Conservation (phyloP, 2,888 invertebrate genomes). For the Drosophila buzzatii region DNA sequence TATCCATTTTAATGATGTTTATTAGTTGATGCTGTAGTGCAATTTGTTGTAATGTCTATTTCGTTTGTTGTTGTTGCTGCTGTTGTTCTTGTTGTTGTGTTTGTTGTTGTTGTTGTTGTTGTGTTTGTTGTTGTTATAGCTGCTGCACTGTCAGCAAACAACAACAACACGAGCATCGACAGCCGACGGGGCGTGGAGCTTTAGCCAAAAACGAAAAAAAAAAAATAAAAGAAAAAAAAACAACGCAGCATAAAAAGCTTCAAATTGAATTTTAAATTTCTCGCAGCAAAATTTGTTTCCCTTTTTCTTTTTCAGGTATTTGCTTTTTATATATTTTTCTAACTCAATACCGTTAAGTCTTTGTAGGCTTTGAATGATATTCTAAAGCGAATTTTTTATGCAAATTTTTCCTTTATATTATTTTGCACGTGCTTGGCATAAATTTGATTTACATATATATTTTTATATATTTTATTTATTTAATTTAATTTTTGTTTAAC, state of each 20-base stretch:
- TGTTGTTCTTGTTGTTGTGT: not conserved
- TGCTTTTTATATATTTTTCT: not conserved
- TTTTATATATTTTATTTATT: not conserved
- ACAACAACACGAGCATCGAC: constrained; percentile 26
- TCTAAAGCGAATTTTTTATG: constrained; percentile 1
- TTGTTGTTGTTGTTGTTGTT: constrained; percentile 13
- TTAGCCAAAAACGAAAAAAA: constrained; percentile 28
- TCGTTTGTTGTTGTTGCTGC: constrained; percentile 6
- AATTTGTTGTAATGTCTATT: constrained; percentile 28
- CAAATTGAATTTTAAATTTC: constrained; percentile 51
- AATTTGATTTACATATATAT: constrained; percentile 18
- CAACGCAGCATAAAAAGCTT: constrained; percentile 37
- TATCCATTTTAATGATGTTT: constrained; percentile 63
- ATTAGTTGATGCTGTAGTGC: constrained; percentile 38
- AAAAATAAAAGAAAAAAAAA: not conserved
- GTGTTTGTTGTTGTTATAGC: constrained; percentile 21
- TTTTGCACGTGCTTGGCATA: constrained; percentile 30
- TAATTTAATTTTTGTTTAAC: not conserved
- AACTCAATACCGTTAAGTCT: constrained; percentile 1
- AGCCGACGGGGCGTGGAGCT: constrained; percentile 54
- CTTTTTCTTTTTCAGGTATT: not conserved
- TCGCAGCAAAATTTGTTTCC: constrained; percentile 14
- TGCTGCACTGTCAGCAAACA: constrained; percentile 38
- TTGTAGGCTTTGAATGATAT: not conserved
- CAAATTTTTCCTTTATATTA: constrained; percentile 12